Percentiles rank a stretch among this genome's conserved stretches.
phyloP scores from a whole-genome alignment of 1,140 invertebrate genomes.

The Drosophila arawakana region DNA sequence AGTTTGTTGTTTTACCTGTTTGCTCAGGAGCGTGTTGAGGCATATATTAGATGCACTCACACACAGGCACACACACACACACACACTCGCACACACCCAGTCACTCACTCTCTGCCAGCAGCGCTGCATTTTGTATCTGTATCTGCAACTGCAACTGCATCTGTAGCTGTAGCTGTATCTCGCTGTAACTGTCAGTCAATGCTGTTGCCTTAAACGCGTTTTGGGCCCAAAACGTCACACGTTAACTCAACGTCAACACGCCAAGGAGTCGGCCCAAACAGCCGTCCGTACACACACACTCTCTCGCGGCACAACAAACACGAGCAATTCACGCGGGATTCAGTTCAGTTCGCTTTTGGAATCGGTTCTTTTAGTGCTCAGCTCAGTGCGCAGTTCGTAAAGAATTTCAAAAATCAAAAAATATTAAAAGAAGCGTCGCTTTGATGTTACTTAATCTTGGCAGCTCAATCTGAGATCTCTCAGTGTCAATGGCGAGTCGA shows the following conservation, averaged over 20 bases:
- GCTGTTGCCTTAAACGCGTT: slow-evolving; percentile 33
- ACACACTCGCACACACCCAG: neutral
- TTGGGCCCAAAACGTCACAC: slow-evolving; percentile 50
- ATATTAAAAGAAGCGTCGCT: neutral
- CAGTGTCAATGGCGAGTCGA: slow-evolving; percentile 58
- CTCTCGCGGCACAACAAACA: no score
- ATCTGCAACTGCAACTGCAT: slow-evolving; percentile 23
- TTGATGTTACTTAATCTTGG: slow-evolving; percentile 54
- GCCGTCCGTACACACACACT: slow-evolving; percentile 4
- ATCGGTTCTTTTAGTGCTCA: neutral
- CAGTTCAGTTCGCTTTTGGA: slow-evolving; percentile 12
- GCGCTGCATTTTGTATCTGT: slow-evolving; percentile 13
- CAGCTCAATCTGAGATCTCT: slow-evolving; percentile 70
- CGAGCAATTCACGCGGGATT: neutral
- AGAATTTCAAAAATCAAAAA: slow-evolving; percentile 25
- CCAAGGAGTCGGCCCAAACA: slow-evolving; percentile 55
- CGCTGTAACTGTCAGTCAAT: slow-evolving; percentile 52
- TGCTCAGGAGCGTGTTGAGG: slow-evolving; percentile 72
- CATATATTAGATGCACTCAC: slow-evolving; percentile 69
- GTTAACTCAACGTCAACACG: slow-evolving; percentile 72
- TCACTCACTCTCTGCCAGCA: neutral
- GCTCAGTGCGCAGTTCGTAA: slow-evolving; percentile 3
- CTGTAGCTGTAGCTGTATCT: slow-evolving; percentile 33
- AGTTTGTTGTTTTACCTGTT: slow-evolving; percentile 65
- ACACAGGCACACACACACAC: slow-evolving; percentile 11